phyloP scores from a whole-genome alignment of 1,140 invertebrate species.

The Micrasema minimum region DNA sequence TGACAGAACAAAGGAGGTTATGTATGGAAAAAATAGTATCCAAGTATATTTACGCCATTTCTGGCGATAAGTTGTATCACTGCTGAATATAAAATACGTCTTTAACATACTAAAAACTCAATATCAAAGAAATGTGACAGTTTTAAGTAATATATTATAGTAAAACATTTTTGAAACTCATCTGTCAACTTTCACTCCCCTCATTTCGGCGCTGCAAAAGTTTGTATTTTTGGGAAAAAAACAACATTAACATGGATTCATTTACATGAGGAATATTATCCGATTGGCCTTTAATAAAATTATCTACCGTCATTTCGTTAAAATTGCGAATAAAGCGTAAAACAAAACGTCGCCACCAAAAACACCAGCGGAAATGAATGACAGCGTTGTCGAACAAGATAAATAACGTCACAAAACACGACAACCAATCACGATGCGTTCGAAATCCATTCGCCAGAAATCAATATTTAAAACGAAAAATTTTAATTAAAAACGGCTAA shows the following conservation, averaged over 20 bases:
- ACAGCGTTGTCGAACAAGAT: neutral
- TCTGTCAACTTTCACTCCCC: neutral
- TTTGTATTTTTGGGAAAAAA: neutral
- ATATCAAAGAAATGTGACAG: constrained; percentile 7
- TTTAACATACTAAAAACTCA: neutral
- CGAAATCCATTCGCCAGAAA: neutral
- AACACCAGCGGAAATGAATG: neutral
- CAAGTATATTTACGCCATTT: constrained; percentile 5
- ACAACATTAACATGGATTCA: constrained; percentile 3
- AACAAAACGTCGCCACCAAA: neutral
- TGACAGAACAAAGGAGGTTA: too few species aligned
- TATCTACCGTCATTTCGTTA: neutral
- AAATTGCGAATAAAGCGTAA: neutral
- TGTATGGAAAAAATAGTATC: neutral
- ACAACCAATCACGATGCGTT: neutral
- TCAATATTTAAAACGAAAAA: constrained; percentile 1
- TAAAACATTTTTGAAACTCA: constrained; percentile 6
- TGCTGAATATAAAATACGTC: neutral
- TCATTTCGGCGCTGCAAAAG: neutral
- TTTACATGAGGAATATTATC: neutral
- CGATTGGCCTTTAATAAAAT: neutral
- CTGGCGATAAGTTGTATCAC: neutral
- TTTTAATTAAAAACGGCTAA: neutral
- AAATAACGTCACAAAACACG: neutral
- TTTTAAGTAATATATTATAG: neutral